phyloP scores from a whole-genome alignment of 2,797 vertebrate genomes.

The Halcyon chelicuti region DNA sequence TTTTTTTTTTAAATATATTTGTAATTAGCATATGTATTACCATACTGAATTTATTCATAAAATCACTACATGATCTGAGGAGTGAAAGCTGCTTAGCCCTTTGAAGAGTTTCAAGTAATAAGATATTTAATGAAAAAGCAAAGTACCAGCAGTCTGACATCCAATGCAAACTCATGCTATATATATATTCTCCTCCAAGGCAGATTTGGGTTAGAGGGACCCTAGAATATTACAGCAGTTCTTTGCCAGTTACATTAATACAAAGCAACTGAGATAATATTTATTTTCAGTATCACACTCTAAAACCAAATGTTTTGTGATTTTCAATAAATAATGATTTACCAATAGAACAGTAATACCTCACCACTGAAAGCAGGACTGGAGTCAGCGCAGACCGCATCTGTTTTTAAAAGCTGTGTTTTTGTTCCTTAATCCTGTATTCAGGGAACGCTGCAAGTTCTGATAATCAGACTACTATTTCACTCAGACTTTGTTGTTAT shows the following conservation, averaged over 20 bases:
- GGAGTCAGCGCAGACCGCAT: not conserved
- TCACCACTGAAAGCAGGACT: not conserved
- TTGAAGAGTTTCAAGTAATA: slow-evolving; percentile 46
- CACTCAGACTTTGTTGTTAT: slow-evolving; percentile 63
- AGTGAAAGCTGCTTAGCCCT: slow-evolving; percentile 43
- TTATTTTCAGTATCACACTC: not conserved
- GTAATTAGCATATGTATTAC: slow-evolving; percentile 26
- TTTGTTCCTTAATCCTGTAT: slow-evolving; percentile 55
- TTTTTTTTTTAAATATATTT: not conserved
- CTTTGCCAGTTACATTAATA: not conserved
- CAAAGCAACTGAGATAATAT: not conserved
- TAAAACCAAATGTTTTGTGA: not conserved
- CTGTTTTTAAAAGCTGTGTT: slow-evolving; percentile 55
- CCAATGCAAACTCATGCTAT: not conserved
- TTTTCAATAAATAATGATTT: not conserved
- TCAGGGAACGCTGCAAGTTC: slow-evolving; percentile 62
- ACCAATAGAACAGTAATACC: not conserved
- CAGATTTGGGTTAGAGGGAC: not conserved
- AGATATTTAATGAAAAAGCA: slow-evolving; percentile 43
- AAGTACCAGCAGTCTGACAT: slow-evolving; percentile 15
- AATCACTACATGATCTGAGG: slow-evolving; percentile 17
- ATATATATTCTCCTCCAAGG: not conserved
- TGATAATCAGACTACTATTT: slow-evolving; percentile 72
- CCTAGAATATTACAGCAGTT: not conserved
- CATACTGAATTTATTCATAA: slow-evolving; percentile 46